Base-by-base conservation (phyloP, 2,888 invertebrate species). In the Heliconius erato region DNA sequence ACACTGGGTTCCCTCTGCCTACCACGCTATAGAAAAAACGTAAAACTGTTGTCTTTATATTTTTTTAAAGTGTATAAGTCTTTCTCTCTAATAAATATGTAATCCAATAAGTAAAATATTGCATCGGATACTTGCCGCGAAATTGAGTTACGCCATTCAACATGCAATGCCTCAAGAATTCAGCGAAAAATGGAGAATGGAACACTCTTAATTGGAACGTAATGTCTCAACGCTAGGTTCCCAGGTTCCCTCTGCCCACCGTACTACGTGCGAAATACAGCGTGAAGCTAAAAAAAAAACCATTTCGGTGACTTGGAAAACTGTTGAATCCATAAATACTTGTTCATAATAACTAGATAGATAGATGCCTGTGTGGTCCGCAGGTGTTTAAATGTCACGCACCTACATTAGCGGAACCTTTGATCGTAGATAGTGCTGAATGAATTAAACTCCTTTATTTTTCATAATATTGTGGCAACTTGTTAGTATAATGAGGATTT, bases 351-450 rank as follows among this genome's bases (percentile, higher is more conserved):
- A 71, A 59, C 80, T 68, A 49, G 59, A 23, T 49, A 49, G 59
- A 23, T 65, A 65, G 74, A 65, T 26, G 23, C 72, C 9, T 80
- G 84, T 84, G 84, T 82, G 84, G 83, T 82, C 84, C 35, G 74
- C 84, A 84, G 84, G 83, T 84, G 84, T 78, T 32, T 26, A 83
- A 83, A 83, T 81, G 83, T 81, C 83, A 71, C 23, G 68, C 26
- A 71, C 68, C 74, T 83, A 79, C 68, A 74, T 83, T 81, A 84
- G 81, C 83, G 79, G 82, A 63, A 63, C 79, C 76, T 79, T 82
- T 80, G 77, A 79, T 78, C 79, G 74, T 71, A 72, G 71, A 77
- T 63, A 63, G 69, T 72, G 32, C 71, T 72, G 59, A 78, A 79
- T 79, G 59, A 78, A 81, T 82, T 74, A 82, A 40, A 77, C 63